Percentiles rank a stretch among this genome's conserved stretches.
phyloP scores from a whole-genome alignment of 2,888 invertebrate genomes.

The Autographa gamma region DNA sequence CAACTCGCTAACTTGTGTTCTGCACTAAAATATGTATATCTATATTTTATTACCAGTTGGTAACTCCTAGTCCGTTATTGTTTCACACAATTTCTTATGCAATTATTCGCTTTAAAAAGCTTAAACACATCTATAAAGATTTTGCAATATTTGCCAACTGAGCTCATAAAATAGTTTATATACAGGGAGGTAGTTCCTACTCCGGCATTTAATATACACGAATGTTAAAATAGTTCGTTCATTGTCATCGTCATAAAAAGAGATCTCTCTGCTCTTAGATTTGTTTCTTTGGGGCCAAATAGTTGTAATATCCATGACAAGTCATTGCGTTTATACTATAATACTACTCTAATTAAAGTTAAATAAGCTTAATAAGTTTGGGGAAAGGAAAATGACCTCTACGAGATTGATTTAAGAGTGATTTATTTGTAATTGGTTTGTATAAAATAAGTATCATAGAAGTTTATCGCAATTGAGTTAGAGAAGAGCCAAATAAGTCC shows the following conservation, averaged over 20 bases:
- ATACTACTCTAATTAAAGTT: slow-evolving; percentile 54
- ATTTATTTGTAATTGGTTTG: slow-evolving; percentile 60
- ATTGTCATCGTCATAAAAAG: slow-evolving; percentile 65
- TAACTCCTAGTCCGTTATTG: slow-evolving; percentile 52
- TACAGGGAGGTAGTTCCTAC: slow-evolving; percentile 68
- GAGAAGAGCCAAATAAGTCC: slow-evolving; percentile 75
- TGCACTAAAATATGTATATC: slow-evolving; percentile 19
- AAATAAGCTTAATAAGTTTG: slow-evolving; percentile 56
- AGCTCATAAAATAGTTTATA: slow-evolving; percentile 33
- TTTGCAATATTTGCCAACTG: slow-evolving; percentile 43
- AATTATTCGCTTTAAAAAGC: slow-evolving; percentile 45
- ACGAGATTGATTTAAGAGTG: slow-evolving; percentile 66
- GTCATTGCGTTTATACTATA: slow-evolving; percentile 76
- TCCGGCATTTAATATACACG: slow-evolving; percentile 69
- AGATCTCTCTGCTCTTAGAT: slow-evolving; percentile 79
- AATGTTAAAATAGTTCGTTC: slow-evolving; percentile 51
- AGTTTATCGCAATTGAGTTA: slow-evolving; percentile 62
- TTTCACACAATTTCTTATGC: slow-evolving; percentile 32
- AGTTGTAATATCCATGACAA: slow-evolving; percentile 86
- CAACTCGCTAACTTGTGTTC: slow-evolving; percentile 20
- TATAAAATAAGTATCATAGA: slow-evolving; percentile 61
- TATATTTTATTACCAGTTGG: slow-evolving; percentile 36
- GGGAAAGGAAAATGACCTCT: slow-evolving; percentile 62
- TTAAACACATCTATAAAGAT: slow-evolving; percentile 33
- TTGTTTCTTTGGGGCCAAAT: slow-evolving; percentile 87